phyloP scores from a whole-genome alignment of 1,140 invertebrate genomes.

The Drosophila obscura region DNA sequence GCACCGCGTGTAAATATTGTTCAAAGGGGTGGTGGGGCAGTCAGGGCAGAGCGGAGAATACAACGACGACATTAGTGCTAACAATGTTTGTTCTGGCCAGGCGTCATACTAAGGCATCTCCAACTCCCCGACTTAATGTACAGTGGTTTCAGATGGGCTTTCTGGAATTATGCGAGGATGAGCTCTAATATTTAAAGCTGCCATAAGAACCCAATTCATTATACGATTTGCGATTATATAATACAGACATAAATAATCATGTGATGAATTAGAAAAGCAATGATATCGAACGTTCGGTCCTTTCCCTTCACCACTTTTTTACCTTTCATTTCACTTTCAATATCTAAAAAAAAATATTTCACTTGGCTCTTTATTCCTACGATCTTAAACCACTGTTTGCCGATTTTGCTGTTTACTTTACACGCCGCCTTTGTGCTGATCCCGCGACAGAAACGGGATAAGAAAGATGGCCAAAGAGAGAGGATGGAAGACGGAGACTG shows the following conservation, averaged over 20 bases:
- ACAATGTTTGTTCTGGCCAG: slow-evolving; percentile 80
- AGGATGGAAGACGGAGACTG: slow-evolving; percentile 6
- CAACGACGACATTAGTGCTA: slow-evolving; percentile 78
- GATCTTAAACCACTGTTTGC: slow-evolving; percentile 22
- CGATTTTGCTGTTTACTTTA: slow-evolving; percentile 70
- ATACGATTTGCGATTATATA: no score
- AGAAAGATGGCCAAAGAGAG: slow-evolving; percentile 1
- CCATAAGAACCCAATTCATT: no score
- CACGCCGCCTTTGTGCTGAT: slow-evolving; percentile 73
- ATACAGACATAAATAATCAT: no score
- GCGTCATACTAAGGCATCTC: slow-evolving; percentile 48
- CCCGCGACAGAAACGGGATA: slow-evolving; percentile 48
- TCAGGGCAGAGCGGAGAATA: slow-evolving; percentile 5
- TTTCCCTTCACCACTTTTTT: no score
- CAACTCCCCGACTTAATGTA: slow-evolving; percentile 10
- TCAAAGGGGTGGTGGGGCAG: slow-evolving; percentile 3
- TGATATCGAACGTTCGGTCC: not conserved
- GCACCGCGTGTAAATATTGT: slow-evolving; percentile 79
- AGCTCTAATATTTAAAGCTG: no score
- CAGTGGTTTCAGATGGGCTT: slow-evolving; percentile 6
- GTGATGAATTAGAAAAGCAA: not conserved
- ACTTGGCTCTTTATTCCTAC: not conserved
- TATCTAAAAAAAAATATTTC: not conserved
- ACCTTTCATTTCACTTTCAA: not conserved
- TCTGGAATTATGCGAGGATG: no score